A percentile compares a stretch with the other conserved stretches of the same genome.
phyloP scores from a whole-genome alignment of 2,888 invertebrate genomes.

The Lysandra bellargus region DNA sequence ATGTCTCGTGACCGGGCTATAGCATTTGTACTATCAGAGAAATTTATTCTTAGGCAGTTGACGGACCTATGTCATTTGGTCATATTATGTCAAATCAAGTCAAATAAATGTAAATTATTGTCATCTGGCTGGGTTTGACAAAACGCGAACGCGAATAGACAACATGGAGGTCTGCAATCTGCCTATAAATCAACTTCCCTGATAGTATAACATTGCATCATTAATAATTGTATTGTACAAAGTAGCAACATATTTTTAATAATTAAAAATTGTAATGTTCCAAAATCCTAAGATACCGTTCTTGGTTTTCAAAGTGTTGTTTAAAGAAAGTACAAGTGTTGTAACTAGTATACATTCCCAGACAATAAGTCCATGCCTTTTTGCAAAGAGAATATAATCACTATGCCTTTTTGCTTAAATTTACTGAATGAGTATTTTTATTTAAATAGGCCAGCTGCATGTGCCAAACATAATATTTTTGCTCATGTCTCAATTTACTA shows the following conservation, averaged over 20 bases:
- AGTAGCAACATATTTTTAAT: neutral
- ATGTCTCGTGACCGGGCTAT: neutral
- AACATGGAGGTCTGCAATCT: no score
- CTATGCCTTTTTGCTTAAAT: neutral
- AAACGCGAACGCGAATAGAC: no score
- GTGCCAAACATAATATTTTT: constrained; percentile 38
- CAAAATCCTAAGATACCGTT: neutral
- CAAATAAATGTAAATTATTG: no score
- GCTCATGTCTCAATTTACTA: constrained; percentile 35
- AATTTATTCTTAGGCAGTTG: no score
- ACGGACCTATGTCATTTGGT: no score
- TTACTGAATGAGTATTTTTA: constrained; percentile 15
- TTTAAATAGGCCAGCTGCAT: constrained; percentile 19
- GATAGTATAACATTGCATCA: neutral
- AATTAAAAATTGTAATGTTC: neutral
- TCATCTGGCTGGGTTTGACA: no score
- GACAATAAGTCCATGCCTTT: constrained; percentile 5
- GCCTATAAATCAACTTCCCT: no score
- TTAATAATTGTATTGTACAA: no score
- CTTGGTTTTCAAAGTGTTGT: neutral
- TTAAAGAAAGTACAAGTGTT: neutral
- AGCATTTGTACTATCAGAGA: neutral
- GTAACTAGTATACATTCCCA: neutral
- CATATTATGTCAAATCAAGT: no score
- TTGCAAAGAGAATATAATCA: neutral